Evolutionary conservation across 2,888 invertebrate genomes (phyloP), one percentile per base, ranked within the genome.

Genomic region (Spilarctia lutea): DNA sequence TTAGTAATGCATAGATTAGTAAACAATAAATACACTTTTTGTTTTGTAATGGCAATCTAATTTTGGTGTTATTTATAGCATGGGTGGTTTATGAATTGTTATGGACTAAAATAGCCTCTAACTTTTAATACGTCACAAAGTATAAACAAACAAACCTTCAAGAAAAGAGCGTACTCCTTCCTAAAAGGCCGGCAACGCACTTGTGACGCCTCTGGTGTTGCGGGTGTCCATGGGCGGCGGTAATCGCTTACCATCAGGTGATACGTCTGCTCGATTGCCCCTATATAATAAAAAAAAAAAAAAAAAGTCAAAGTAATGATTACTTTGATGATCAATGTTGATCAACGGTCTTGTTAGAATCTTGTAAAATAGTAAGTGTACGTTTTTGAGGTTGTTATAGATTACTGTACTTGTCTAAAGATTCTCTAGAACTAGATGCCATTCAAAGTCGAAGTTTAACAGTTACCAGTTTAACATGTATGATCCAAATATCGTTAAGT

Each of bases 1-100:
- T 74, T 69, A 45, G 30, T 70, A 70, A 74, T 75, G 63, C 56
- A 33, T n/a, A 69, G 65, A 63, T 18, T 63, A 18, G 13, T 63
- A 30, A 63, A 30, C 63, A 7, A 63, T 16, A 63, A 63, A 8
- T 63, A 63, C 7, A 16, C 7, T 30, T 8, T 30, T 63, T 30
- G 18, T 30, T 63, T 60, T 60, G 60, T 60, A 60, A 27, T 60
- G 3, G 4, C 13, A 56, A 27, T 27, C 39, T 39, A 39, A 6
- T 11, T 39, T 39, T 39, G 39, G 8, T 39, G 39, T 39, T 39
- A 39, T 39, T 39, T 39, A 39, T 39, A 33, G 33, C 33, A 33
- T 2, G 35, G 4, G 35, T 35, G 35, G 35, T 35, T 35, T 35
- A 35, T 35, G 35, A 7, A 0, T 35, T 42, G 13, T 42, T 42